phyloP scores from a whole-genome alignment of 2,113 vertebrate species.

The Pimephales promelas region DNA sequence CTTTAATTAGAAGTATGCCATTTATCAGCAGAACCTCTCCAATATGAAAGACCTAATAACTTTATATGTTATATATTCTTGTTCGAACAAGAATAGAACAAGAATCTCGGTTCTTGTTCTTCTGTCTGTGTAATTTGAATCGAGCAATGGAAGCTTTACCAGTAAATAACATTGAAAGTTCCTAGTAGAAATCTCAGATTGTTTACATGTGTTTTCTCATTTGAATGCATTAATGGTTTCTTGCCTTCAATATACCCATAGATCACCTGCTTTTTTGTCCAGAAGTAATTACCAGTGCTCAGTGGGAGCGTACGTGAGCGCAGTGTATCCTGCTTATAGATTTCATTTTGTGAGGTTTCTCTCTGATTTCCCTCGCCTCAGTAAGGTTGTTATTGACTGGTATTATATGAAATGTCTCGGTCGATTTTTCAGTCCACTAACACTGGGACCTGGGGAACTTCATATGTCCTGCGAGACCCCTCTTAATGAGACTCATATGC shows the following conservation, averaged over 20 bases:
- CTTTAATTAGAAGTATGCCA: neutral
- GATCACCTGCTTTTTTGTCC: constrained; percentile 11
- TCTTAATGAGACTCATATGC: constrained; percentile 12
- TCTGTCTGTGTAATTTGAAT: neutral
- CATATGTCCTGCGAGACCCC: neutral
- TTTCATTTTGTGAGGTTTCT: constrained; percentile 12
- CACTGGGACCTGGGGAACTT: neutral
- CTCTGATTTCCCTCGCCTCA: neutral
- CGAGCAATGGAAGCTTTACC: neutral
- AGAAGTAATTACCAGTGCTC: constrained; percentile 4
- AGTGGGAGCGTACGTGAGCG: neutral
- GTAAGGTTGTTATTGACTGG: constrained; percentile 25
- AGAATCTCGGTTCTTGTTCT: no score
- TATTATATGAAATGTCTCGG: constrained; percentile 25
- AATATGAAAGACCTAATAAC: no score
- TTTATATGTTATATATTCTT: no score
- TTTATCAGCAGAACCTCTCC: neutral
- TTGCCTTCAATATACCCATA: neutral
- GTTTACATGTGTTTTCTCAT: neutral
- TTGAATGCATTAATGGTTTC: constrained; percentile 22
- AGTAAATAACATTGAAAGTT: neutral
- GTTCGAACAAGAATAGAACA: no score
- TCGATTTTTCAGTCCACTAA: constrained; percentile 15
- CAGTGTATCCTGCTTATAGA: constrained; percentile 10
- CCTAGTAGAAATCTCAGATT: neutral